Evolutionary conservation across 2,113 vertebrate genomes (phyloP).

Genomic region (Tachycineta bicolor): DNA sequence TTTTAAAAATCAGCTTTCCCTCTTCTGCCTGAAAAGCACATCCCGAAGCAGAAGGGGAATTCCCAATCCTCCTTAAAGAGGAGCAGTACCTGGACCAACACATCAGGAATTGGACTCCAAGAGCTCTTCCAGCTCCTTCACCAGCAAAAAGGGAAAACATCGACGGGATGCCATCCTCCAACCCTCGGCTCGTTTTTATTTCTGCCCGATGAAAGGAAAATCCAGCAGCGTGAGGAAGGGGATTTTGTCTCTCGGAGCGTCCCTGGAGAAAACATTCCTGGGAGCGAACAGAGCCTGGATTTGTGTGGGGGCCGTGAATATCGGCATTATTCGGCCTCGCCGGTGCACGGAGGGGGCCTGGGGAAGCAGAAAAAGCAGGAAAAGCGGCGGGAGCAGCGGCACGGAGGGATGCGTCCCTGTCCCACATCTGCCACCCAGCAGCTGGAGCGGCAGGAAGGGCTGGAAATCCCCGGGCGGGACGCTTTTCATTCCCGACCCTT

Average conservation of each 20-base stretch:
- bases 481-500: background rate
- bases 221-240: background rate
- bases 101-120: background rate
- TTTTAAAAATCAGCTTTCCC: background rate
- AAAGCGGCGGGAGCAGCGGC: background rate
- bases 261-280: background rate
- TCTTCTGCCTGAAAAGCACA: background rate
- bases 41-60: background rate
- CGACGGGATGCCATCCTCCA: slow-evolving; percentile 13
- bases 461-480: background rate
- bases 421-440: slow-evolving; percentile 36
- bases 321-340: background rate
- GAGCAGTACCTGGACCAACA: fast-evolving
- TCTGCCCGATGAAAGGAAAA: slow-evolving; percentile 59
- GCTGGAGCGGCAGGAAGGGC: background rate
- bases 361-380: background rate
- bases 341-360: background rate
- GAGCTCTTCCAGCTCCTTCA: background rate
- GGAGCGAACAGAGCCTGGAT: slow-evolving; percentile 29
- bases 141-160: slow-evolving; percentile 31
- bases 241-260: background rate
- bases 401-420: background rate
- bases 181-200: background rate
- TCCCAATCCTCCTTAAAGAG: background rate
- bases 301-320: slow-evolving; percentile 31